Evolutionary conservation across 2,797 vertebrate genomes (phyloP).

Genomic region (Leuciscus waleckii): DNA sequence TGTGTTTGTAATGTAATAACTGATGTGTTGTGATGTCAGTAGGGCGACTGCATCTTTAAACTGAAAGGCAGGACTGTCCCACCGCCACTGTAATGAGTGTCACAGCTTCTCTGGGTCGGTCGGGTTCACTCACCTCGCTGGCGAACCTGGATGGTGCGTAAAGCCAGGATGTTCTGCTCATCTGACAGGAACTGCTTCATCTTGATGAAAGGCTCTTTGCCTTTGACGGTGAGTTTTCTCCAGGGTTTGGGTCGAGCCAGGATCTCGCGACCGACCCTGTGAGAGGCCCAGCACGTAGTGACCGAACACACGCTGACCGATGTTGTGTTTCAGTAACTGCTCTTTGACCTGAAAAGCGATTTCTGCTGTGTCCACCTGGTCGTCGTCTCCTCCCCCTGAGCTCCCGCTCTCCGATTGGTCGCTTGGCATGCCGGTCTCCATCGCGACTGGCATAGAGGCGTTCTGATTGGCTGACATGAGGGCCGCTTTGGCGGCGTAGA

Average conservation of each 20-base stretch:
- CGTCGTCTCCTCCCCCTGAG: conserved; percentile 82
- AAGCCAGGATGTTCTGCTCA: conserved; percentile 96
- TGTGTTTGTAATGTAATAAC: too few relatives aligned
- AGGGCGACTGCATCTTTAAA: too few relatives aligned
- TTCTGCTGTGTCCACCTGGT: conserved; percentile 93
- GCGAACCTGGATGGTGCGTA: conserved; percentile 97
- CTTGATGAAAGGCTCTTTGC: conserved; percentile 98
- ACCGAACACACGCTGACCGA: conserved; percentile 96
- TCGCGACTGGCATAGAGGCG: conserved; percentile 55
- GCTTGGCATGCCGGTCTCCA: conserved; percentile 78
- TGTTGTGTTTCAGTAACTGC: conserved; percentile 98
- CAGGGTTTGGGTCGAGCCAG: conserved; percentile 97
- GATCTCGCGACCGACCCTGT: conserved; percentile 98
- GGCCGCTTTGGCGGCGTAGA: conserved; percentile 85
- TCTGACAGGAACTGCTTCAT: conserved; percentile 99
- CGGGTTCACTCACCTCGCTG: conserved; percentile 90
- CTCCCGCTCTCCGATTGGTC: conserved; percentile 83
- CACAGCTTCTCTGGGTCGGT: neutral
- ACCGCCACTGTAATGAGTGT: neutral
- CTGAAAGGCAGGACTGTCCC: too few relatives aligned
- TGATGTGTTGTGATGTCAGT: too few relatives aligned
- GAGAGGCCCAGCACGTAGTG: conserved; percentile 98
- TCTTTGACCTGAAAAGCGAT: conserved; percentile 99
- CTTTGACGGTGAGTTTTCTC: conserved; percentile 98
- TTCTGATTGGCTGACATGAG: conserved; percentile 74